Conservation (phyloP, 2,113 vertebrate genomes). For the Ovis canadensis region DNA sequence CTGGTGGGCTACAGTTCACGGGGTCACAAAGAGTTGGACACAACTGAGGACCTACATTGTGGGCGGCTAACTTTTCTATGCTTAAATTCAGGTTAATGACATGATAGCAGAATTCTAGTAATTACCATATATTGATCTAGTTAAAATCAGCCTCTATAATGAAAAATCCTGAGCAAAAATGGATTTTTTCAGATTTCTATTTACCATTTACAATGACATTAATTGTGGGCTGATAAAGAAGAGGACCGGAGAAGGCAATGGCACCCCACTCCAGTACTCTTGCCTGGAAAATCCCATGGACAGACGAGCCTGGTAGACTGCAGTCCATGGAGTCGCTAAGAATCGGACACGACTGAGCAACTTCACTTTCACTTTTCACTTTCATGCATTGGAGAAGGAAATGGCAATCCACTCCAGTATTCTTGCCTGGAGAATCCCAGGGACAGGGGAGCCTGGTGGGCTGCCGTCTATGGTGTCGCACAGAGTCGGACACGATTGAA, state of each 20-base stretch:
- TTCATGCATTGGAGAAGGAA: too few relatives aligned
- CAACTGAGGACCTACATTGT: not conserved
- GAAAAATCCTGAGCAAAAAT: constrained; percentile 27
- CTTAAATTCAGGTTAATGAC: not conserved
- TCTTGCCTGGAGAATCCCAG: too few relatives aligned
- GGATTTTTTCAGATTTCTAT: not conserved
- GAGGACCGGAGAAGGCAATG: not conserved
- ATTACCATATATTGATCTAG: not conserved
- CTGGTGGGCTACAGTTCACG: not conserved
- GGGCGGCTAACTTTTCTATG: not conserved
- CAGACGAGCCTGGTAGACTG: too few relatives aligned
- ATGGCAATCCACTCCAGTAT: too few relatives aligned
- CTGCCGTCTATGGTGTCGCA: too few relatives aligned
- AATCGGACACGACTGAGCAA: too few relatives aligned
- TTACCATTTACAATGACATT: constrained; percentile 20
- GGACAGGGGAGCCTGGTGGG: too few relatives aligned
- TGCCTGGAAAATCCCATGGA: too few relatives aligned
- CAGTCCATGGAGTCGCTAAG: too few relatives aligned
- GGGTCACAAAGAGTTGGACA: not conserved
- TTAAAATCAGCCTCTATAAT: constrained; percentile 9
- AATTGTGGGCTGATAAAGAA: not conserved
- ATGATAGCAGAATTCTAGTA: constrained; percentile 34
- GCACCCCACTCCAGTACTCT: too few relatives aligned
- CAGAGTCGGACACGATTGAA: too few relatives aligned
- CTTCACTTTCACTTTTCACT: too few relatives aligned